phyloP scores from a whole-genome alignment of 2,797 vertebrate species.

The Neosalanx taihuensis region DNA sequence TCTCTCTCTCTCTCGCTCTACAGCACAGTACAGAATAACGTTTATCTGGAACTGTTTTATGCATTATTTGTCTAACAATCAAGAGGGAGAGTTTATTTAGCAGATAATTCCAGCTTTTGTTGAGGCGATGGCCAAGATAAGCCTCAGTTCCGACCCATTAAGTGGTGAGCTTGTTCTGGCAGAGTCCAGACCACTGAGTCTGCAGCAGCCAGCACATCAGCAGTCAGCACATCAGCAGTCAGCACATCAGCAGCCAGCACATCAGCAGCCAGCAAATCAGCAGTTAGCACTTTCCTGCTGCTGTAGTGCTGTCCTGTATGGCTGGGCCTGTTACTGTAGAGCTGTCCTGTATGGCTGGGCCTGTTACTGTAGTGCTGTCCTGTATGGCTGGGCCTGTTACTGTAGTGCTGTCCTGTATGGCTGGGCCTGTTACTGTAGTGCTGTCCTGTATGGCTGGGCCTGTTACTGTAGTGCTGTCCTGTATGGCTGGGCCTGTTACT shows the following conservation, averaged over 20 bases:
- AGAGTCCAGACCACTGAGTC: slow-evolving; percentile 26
- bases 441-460: no score
- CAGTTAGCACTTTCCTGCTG: no score
- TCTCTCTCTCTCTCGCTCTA: slow-evolving; percentile 38
- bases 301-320: no score
- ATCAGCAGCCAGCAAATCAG: slow-evolving; percentile 22
- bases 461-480: no score
- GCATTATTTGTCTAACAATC: slow-evolving; percentile 75
- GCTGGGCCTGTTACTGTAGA: no score
- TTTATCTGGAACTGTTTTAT: slow-evolving; percentile 73
- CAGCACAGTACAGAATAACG: slow-evolving; percentile 45
- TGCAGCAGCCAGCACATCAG: slow-evolving; percentile 24
- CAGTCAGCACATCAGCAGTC: slow-evolving; percentile 18
- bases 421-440: no score
- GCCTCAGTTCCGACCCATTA: slow-evolving; percentile 67
- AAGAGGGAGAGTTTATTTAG: slow-evolving; percentile 70
- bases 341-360: no score
- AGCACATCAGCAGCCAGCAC: slow-evolving; percentile 30
- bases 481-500: no score
- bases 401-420: no score
- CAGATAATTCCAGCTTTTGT: slow-evolving; percentile 75
- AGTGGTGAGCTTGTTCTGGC: slow-evolving; percentile 69
- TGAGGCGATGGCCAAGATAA: slow-evolving; percentile 71
- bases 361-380: no score
- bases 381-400: no score